phyloP scores from a whole-genome alignment of 2,797 vertebrate species.

The Esox lucius region DNA sequence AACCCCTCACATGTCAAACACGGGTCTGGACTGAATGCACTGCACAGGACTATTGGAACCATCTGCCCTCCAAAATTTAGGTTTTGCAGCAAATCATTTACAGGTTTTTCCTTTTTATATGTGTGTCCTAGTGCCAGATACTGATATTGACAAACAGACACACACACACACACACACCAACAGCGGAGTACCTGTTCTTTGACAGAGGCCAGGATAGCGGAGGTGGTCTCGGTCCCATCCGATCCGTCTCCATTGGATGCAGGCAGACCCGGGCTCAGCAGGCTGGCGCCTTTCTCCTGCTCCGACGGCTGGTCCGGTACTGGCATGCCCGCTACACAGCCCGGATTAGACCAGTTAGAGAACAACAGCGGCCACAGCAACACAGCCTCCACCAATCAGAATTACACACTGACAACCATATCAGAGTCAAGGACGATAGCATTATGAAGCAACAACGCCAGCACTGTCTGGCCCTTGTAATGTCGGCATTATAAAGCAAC shows the following conservation, averaged over 20 bases:
- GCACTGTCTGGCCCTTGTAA: no score
- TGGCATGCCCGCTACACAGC: constrained; percentile 81
- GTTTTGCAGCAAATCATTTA: no score
- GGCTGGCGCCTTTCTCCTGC: constrained; percentile 86
- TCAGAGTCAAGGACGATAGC: no score
- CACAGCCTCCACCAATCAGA: neutral
- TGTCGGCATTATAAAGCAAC: no score
- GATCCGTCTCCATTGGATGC: constrained; percentile 91
- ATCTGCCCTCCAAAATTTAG: no score
- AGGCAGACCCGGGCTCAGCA: constrained; percentile 85
- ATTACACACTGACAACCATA: neutral
- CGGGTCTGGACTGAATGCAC: no score
- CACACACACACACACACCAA: neutral
- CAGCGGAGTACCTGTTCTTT: constrained; percentile 90
- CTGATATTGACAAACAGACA: neutral
- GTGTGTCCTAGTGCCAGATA: no score
- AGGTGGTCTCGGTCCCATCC: constrained; percentile 89
- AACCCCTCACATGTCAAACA: no score
- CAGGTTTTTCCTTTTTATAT: no score
- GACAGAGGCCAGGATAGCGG: constrained; percentile 95
- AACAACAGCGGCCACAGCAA: neutral
- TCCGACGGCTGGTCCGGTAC: constrained; percentile 94
- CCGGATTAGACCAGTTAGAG: neutral
- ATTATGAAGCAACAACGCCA: no score
- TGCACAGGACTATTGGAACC: no score